Conservation (phyloP, 2,113 vertebrate species). For the Dasypus novemcinctus region DNA sequence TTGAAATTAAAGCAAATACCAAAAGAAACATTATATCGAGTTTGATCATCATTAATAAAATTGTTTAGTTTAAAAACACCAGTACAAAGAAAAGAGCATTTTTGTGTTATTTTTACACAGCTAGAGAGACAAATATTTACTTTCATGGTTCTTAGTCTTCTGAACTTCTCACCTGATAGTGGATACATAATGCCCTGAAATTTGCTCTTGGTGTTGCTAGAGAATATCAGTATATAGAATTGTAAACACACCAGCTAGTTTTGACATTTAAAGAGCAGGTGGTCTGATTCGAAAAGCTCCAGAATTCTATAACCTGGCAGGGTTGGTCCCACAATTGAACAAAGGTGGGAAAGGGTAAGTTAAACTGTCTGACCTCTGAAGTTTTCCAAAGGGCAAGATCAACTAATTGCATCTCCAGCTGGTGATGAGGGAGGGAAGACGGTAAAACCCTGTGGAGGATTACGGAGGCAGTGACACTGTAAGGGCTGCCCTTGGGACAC, state of each 20-base stretch:
- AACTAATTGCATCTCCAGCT: background rate
- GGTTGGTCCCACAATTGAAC: background rate
- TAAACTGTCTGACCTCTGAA: background rate
- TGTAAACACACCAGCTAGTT: background rate
- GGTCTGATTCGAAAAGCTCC: background rate
- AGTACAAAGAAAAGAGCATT: background rate
- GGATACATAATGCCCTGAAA: background rate
- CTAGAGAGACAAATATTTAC: slow-evolving; percentile 3
- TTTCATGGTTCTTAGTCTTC: background rate
- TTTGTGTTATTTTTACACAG: background rate
- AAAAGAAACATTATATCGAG: background rate
- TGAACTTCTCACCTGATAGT: background rate
- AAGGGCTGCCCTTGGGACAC: background rate
- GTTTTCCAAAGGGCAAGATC: slow-evolving; percentile 10
- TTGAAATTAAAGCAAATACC: background rate
- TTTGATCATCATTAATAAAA: background rate
- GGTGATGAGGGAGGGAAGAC: background rate
- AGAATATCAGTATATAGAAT: background rate
- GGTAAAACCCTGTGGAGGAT: background rate
- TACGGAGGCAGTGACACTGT: background rate
- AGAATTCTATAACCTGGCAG: background rate
- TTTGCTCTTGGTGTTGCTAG: background rate
- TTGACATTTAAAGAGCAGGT: slow-evolving; percentile 32
- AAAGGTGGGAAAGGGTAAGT: background rate
- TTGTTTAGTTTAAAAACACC: background rate